Evolutionary conservation across 2,113 vertebrate genomes (phyloP), one percentile per base, ranked within the genome.

Genomic region (Candoia aspera): DNA sequence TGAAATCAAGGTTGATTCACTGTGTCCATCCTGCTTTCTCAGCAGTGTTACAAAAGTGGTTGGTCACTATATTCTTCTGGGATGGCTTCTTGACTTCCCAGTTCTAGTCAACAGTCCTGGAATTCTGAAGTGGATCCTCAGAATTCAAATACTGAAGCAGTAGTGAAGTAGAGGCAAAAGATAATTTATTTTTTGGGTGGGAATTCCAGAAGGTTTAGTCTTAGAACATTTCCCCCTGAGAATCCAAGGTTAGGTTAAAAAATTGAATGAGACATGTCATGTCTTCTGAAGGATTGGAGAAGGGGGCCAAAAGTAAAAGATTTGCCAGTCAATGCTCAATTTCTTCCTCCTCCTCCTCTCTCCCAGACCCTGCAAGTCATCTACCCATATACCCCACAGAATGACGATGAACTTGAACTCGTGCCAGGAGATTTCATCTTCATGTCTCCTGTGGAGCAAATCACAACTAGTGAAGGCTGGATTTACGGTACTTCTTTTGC

Each of bases 321-420:
- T 33, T 85, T 33, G 9, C 4, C 1, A 1, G 5, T 62, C 26
- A 2, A 2, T n/a, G 53, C 42, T 46, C 21, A 11, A 42, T 62
- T n/a, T 29, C 73, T 5, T 42, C 23, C 2, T 6, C 46, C 11
- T 12, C 5, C 17, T n/a, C 89, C 89, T n/a, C n/a, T n/a, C 85
- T 91, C 86, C 6, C 93, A 99, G 99, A 99, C 99, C 0, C 97
- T 99, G 89, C 99, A 99, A 73, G 99, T 99, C 92, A 99, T 99
- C 98, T 99, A 99, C 96, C 99, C 99, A 26, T 99, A 99, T 94
- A 94, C 94, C 73, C 99, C 99, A 0, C 99, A 99, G 97, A 99
- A 99, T 0, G 99, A 99, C 0, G 99, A 99, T 0, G 99, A 99
- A 96, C 97, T 99, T 5, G 99, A 99, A 97, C 97, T 99, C 96